Percentiles rank a stretch among this genome's conserved stretches.
These are phyloP conservation scores for Apteryx owenii DNA, from an alignment of 2,113 vertebrate species.

Conservation along the genomic window DNA sequence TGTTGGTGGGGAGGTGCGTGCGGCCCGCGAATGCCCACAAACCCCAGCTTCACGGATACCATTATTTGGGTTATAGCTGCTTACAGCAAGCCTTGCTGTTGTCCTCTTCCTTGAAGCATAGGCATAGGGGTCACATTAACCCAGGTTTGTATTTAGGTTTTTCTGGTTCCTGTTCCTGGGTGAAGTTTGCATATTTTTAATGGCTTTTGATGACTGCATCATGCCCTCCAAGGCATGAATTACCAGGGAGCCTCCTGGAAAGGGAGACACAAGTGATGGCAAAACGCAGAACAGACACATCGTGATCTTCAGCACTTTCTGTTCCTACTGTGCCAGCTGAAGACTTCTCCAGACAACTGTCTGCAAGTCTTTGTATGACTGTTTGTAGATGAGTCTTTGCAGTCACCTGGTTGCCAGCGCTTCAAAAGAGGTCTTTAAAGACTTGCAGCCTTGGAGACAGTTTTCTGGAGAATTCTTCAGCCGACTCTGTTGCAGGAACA, in stretches of 20 bases:
- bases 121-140: background rate
- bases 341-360: background rate
- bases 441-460: background rate
- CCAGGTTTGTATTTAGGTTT: background rate
- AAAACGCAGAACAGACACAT: background rate
- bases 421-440: background rate
- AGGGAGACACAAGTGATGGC: background rate
- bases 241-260: background rate
- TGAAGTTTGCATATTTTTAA: background rate
- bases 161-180: background rate
- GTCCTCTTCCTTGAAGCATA: background rate
- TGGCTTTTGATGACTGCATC: background rate
- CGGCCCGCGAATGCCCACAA: rapidly evolving
- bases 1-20: background rate
- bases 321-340: background rate
- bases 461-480: background rate
- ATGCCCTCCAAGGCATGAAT: background rate
- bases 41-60: background rate
- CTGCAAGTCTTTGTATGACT: background rate
- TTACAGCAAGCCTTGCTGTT: background rate
- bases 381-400: background rate
- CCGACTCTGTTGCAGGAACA: background rate
- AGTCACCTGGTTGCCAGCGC: background rate
- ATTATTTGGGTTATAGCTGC: background rate
- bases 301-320: background rate